phyloP scores from a whole-genome alignment of 2,888 invertebrate genomes.

The Hypolimnas misippus region DNA sequence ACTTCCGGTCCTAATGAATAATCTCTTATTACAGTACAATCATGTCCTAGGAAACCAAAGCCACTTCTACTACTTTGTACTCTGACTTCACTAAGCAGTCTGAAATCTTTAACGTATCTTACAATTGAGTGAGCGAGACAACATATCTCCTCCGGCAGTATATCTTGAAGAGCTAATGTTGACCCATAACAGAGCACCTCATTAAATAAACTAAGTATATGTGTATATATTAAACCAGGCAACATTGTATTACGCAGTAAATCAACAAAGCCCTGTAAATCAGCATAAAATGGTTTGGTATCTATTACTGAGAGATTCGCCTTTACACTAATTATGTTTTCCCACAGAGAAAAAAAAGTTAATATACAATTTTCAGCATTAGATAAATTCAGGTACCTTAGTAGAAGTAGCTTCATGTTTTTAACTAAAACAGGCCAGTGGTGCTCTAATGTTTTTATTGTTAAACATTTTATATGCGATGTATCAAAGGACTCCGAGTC shows the following conservation, averaged over 20 bases:
- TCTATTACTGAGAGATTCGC: slow-evolving; percentile 95
- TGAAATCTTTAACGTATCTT: slow-evolving; percentile 92
- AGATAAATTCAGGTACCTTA: slow-evolving; percentile 82
- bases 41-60: slow-evolving; percentile 76
- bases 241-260: slow-evolving; percentile 87
- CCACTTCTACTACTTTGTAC: slow-evolving; percentile 73
- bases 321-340: slow-evolving; percentile 94
- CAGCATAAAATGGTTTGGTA: slow-evolving; percentile 94
- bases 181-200: slow-evolving; percentile 96
- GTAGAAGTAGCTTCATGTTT: slow-evolving; percentile 85
- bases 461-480: slow-evolving; percentile 93
- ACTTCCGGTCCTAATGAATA: slow-evolving; percentile 70
- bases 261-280: slow-evolving; percentile 91
- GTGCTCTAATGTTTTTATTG: slow-evolving; percentile 92
- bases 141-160: slow-evolving; percentile 94
- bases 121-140: slow-evolving; percentile 93
- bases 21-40: slow-evolving; percentile 67
- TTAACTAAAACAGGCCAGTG: slow-evolving; percentile 93
- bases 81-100: slow-evolving; percentile 86
- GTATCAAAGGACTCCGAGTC: slow-evolving; percentile 94
- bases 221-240: slow-evolving; percentile 93
- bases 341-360: slow-evolving; percentile 94
- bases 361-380: slow-evolving; percentile 89
- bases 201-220: slow-evolving; percentile 92
- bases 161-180: slow-evolving; percentile 93